A percentile compares a stretch with the other conserved stretches of the same genome.
These are phyloP conservation scores for Sepiola atlantica DNA, from an alignment of 2,888 invertebrate genomes.

Conservation along the genomic window DNA sequence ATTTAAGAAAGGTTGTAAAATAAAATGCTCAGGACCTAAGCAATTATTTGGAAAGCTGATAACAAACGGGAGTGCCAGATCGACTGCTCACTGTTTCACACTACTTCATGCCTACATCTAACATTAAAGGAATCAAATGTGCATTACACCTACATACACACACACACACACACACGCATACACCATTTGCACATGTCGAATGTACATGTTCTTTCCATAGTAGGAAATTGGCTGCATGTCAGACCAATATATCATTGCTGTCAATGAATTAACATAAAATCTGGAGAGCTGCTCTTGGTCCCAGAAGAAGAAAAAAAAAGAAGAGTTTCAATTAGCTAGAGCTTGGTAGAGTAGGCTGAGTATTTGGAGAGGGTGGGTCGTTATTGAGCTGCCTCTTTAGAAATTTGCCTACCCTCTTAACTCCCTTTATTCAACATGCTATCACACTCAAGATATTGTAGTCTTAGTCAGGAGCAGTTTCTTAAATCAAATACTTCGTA, in stretches of 20 bases:
- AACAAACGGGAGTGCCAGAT: neutral
- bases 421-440: neutral
- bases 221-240: slow-evolving; percentile 6
- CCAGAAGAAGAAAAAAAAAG: neutral
- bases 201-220: slow-evolving; percentile 1
- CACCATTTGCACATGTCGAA: neutral
- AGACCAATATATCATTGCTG: neutral
- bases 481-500: neutral
- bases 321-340: slow-evolving; percentile 6
- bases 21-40: slow-evolving; percentile 8
- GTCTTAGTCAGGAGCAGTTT: slow-evolving; percentile 2
- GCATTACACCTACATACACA: neutral
- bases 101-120: slow-evolving; percentile 32
- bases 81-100: slow-evolving; percentile 40
- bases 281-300: neutral
- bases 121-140: neutral
- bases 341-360: neutral
- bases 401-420: neutral
- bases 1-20: slow-evolving; percentile 41
- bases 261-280: slow-evolving; percentile 16
- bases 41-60: slow-evolving; percentile 41
- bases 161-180: neutral
- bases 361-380: neutral
- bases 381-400: neutral
- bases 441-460: neutral